Conservation (phyloP, 92 coral and sea anemone species). For the Desmophyllum pertusum region DNA sequence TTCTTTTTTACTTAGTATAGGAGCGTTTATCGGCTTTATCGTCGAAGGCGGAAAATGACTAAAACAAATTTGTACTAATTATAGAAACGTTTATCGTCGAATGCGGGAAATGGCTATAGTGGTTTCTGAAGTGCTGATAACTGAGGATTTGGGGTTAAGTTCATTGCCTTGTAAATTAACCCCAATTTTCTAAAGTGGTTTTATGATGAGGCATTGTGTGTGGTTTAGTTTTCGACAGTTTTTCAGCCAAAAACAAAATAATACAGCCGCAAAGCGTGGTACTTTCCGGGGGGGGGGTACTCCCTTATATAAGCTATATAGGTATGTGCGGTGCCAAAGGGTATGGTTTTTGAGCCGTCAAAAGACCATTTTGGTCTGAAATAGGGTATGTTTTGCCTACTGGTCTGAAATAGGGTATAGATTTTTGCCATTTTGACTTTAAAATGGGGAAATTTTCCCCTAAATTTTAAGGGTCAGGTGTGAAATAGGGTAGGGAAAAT, state of each 20-base stretch:
- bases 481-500: too few species aligned
- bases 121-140: neutral
- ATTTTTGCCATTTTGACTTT: too few species aligned
- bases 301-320: too few species aligned
- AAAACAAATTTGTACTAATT: constrained; percentile 1
- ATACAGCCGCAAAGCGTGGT: neutral
- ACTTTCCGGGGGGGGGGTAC: too few species aligned
- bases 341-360: too few species aligned
- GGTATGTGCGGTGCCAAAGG: too few species aligned
- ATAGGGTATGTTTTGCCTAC: too few species aligned
- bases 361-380: too few species aligned
- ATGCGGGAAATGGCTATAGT: neutral
- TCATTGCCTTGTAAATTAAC: neutral
- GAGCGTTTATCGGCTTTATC: neutral
- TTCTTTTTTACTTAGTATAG: neutral
- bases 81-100: constrained; percentile 11
- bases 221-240: neutral
- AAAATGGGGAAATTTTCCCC: too few species aligned
- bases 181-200: neutral
- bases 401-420: too few species aligned
- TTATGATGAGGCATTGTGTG: neutral
- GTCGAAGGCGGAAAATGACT: neutral
- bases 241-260: neutral
- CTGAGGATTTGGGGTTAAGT: constrained; percentile 10
- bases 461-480: too few species aligned